phyloP scores from a whole-genome alignment of 2,113 vertebrate genomes.

The Notothenia coriiceps region DNA sequence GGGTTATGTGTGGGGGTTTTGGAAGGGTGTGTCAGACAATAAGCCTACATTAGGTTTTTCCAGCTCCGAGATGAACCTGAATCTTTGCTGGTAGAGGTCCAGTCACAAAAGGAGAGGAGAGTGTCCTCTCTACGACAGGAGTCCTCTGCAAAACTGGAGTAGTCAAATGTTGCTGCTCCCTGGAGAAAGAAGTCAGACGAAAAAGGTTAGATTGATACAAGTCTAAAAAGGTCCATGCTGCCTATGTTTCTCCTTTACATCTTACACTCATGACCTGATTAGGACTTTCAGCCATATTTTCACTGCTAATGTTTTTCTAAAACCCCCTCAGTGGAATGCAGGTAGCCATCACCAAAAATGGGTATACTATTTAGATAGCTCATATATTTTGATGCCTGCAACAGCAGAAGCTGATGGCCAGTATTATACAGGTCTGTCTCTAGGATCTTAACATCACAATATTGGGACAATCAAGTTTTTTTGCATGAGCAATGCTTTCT shows the following conservation, averaged over 20 bases:
- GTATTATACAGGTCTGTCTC: not conserved
- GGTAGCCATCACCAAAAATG: too few relatives aligned
- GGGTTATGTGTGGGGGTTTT: slow-evolving; percentile 86
- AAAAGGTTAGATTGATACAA: slow-evolving; percentile 16
- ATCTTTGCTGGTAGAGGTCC: slow-evolving; percentile 85
- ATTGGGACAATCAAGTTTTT: not conserved
- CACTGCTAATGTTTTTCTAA: too few relatives aligned
- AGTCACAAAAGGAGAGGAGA: slow-evolving; percentile 84
- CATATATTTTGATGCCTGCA: not conserved
- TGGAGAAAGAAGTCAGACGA: slow-evolving; percentile 58
- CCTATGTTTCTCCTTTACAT: not conserved
- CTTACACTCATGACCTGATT: not conserved
- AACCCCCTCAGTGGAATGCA: too few relatives aligned
- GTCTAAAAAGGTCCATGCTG: not conserved
- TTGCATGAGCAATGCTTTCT: not conserved
- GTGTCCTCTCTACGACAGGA: slow-evolving; percentile 75
- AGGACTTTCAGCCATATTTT: not conserved
- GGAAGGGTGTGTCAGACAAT: slow-evolving; percentile 86
- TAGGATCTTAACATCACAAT: not conserved
- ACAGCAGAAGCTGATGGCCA: not conserved
- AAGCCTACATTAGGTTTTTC: slow-evolving; percentile 82
- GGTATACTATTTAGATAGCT: not conserved
- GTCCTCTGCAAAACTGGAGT: slow-evolving; percentile 85
- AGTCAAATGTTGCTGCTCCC: slow-evolving; percentile 96
- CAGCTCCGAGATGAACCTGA: slow-evolving; percentile 85